A percentile compares a stretch with the other conserved stretches of the same genome.
These are phyloP conservation scores for Cinara cedri DNA, from an alignment of 2,888 invertebrate genomes.

Conservation along the genomic window DNA sequence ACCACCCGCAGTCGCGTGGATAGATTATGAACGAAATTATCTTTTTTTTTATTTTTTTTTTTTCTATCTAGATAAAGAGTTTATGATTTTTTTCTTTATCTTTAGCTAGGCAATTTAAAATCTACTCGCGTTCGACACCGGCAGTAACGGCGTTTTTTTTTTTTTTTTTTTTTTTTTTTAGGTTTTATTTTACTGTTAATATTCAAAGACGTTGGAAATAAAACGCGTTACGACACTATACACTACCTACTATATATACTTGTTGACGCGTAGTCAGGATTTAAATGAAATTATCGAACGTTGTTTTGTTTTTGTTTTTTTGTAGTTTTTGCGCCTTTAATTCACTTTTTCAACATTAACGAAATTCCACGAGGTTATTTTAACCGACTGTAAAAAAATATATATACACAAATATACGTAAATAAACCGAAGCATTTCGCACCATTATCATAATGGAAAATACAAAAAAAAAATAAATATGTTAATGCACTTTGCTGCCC, in stretches of 20 bases:
- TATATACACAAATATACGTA: not conserved
- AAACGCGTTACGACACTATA: not conserved
- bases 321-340: not conserved
- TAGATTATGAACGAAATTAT: no score
- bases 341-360: not conserved
- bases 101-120: no score
- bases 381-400: not conserved
- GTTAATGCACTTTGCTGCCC: conserved; percentile 29
- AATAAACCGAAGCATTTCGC: not conserved
- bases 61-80: no score
- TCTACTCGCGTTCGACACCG: no score
- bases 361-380: not conserved
- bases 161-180: not conserved
- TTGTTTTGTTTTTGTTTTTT: conserved; percentile 3
- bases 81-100: no score
- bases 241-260: not conserved
- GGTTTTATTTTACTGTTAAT: not conserved
- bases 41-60: no score
- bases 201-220: not conserved
- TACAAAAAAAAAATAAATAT: conserved; percentile 10
- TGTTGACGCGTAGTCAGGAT: not conserved
- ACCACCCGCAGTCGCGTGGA: no score
- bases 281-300: conserved; percentile 13
- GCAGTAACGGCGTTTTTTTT: not conserved
- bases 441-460: no score